A percentile compares a stretch with the other conserved stretches of the same genome.
phyloP scores from a whole-genome alignment of 2,888 invertebrate species.

The Cylindroiulus punctatus region DNA sequence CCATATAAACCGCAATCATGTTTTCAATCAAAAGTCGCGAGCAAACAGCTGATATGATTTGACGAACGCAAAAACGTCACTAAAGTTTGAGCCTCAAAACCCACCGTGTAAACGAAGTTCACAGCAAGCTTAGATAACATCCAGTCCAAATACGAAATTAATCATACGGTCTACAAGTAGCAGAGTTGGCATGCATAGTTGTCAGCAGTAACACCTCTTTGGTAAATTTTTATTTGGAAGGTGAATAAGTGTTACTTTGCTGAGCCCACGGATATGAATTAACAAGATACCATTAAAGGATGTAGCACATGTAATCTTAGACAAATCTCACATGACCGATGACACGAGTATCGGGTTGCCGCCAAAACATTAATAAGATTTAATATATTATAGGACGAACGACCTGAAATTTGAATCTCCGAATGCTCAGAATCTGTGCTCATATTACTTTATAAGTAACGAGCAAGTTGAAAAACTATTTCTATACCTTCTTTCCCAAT shows the following conservation, averaged over 20 bases:
- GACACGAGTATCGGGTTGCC: not conserved
- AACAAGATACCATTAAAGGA: not conserved
- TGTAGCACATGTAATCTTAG: not conserved
- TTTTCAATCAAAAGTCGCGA: not conserved
- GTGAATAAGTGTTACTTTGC: not conserved
- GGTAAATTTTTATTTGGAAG: no score
- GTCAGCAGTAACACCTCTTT: not conserved
- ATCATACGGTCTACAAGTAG: not conserved
- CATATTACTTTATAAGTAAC: no score
- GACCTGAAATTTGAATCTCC: not conserved
- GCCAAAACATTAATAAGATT: not conserved
- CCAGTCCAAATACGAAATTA: not conserved
- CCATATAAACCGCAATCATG: not conserved
- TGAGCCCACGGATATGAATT: not conserved
- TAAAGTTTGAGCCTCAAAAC: not conserved
- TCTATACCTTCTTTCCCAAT: no score
- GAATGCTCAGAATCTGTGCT: not conserved
- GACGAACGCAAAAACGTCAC: not conserved
- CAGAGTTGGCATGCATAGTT: not conserved
- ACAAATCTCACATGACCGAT: not conserved
- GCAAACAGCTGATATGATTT: conserved; percentile 15
- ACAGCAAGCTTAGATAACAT: not conserved
- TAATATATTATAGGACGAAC: not conserved
- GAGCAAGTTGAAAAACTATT: no score
- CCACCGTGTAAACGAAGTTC: not conserved